A percentile compares a stretch with the other conserved stretches of the same genome.
Conservation (phyloP, 2,888 invertebrate genomes). For the Venusia cambrica region DNA sequence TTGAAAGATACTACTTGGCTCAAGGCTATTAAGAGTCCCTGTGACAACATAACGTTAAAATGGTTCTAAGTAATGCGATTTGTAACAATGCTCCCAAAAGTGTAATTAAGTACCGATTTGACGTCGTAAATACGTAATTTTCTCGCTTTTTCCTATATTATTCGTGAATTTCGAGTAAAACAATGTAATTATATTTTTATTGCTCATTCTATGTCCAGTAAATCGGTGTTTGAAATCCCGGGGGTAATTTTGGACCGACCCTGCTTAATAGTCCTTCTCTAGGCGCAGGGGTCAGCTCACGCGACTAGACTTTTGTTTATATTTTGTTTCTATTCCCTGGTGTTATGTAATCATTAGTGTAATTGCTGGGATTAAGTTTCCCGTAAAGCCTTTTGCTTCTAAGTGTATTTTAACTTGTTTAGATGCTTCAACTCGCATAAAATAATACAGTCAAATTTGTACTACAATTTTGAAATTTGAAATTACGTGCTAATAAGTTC, state of each 20-base stretch:
- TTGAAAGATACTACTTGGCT: too few relatives aligned
- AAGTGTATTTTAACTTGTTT: slow-evolving; percentile 24
- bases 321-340: slow-evolving; percentile 51
- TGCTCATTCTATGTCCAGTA: slow-evolving; percentile 73
- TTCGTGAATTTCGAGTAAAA: slow-evolving; percentile 61
- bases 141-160: slow-evolving; percentile 50
- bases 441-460: too few relatives aligned
- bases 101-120: slow-evolving; percentile 49
- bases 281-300: slow-evolving; percentile 50
- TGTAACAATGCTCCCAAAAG: slow-evolving; percentile 48
- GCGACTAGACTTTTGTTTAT: slow-evolving; percentile 57
- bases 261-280: slow-evolving; percentile 67
- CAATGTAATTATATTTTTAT: slow-evolving; percentile 77
- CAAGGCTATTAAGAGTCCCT: slow-evolving; percentile 27
- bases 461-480: too few relatives aligned
- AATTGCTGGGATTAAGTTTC: slow-evolving; percentile 53
- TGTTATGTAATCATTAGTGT: slow-evolving; percentile 59
- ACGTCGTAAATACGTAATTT: slow-evolving; percentile 51
- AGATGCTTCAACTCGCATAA: too few relatives aligned
- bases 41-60: slow-evolving; percentile 36
- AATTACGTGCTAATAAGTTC: too few relatives aligned
- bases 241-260: slow-evolving; percentile 66
- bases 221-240: slow-evolving; percentile 67
- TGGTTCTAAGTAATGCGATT: slow-evolving; percentile 47
- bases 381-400: slow-evolving; percentile 40